A percentile compares a stretch with the other conserved stretches of the same genome.
Evolutionary conservation across 2,113 vertebrate species (phyloP).

Genomic region (Taxidea taxus): DNA sequence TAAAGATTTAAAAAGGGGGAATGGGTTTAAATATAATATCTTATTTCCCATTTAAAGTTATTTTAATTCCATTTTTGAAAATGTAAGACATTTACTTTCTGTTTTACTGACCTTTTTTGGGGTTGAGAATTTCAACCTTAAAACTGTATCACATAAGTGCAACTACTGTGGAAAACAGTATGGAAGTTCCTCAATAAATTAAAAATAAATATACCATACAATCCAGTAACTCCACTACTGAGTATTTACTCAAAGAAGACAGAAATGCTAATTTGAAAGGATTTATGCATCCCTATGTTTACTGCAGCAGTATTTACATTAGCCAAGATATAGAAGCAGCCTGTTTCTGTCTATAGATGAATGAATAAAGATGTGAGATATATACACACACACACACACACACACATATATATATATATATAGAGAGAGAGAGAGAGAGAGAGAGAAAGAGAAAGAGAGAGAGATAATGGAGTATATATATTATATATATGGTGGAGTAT

Average conservation of each 20-base stretch:
- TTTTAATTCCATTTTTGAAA: background rate
- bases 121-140: background rate
- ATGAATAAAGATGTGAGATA: background rate
- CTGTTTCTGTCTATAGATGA: background rate
- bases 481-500: no score
- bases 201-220: background rate
- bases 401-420: background rate
- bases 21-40: background rate
- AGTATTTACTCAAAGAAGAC: background rate
- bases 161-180: background rate
- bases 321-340: background rate
- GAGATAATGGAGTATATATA: no score
- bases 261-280: background rate
- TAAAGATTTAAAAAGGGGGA: background rate
- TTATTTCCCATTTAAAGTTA: background rate
- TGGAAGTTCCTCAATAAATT: background rate
- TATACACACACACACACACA: rapidly evolving
- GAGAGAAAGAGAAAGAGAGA: no score
- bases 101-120: background rate
- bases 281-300: background rate
- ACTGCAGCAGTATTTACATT: background rate
- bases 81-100: background rate
- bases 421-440: no score
- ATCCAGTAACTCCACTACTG: background rate
- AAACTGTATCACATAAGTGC: background rate